phyloP scores from a whole-genome alignment of 2,888 invertebrate genomes.

The Vesta saturnalis region DNA sequence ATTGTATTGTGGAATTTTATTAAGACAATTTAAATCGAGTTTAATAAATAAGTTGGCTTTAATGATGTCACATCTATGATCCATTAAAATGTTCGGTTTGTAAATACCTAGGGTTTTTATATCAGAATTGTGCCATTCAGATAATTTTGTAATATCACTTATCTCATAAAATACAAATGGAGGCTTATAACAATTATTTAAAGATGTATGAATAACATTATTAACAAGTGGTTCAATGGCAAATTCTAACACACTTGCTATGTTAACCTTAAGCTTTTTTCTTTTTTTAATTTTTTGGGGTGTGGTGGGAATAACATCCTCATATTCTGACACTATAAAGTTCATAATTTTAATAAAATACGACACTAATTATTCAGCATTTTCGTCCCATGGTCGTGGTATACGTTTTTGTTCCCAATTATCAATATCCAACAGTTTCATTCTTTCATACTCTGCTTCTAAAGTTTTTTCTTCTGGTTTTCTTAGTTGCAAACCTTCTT shows the following conservation, averaged over 20 bases:
- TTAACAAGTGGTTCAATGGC: background rate
- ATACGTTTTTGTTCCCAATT: slow-evolving; percentile 88
- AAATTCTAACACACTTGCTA: background rate
- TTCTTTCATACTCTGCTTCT: slow-evolving; percentile 78
- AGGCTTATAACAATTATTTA: slow-evolving; percentile 11
- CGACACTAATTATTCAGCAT: slow-evolving; percentile 21
- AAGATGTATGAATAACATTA: background rate
- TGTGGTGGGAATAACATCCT: slow-evolving; percentile 26
- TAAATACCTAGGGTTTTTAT: slow-evolving; percentile 24
- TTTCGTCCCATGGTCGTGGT: slow-evolving; percentile 86
- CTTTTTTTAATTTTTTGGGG: slow-evolving; percentile 22
- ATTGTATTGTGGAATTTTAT: background rate
- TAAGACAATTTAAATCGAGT: slow-evolving; percentile 12
- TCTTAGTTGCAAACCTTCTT: slow-evolving; percentile 74
- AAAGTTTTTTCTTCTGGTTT: slow-evolving; percentile 74
- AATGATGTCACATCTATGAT: background rate
- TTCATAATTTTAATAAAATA: background rate
- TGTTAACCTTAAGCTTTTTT: background rate
- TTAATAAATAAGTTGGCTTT: background rate
- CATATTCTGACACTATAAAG: background rate
- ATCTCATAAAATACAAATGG: slow-evolving; percentile 26
- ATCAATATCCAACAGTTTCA: slow-evolving; percentile 78
- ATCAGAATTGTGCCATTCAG: slow-evolving; percentile 13
- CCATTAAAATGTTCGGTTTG: background rate
- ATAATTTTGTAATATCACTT: slow-evolving; percentile 12